Evolutionary conservation across 2,888 invertebrate genomes (phyloP).

Genomic region (Hyalella azteca): DNA sequence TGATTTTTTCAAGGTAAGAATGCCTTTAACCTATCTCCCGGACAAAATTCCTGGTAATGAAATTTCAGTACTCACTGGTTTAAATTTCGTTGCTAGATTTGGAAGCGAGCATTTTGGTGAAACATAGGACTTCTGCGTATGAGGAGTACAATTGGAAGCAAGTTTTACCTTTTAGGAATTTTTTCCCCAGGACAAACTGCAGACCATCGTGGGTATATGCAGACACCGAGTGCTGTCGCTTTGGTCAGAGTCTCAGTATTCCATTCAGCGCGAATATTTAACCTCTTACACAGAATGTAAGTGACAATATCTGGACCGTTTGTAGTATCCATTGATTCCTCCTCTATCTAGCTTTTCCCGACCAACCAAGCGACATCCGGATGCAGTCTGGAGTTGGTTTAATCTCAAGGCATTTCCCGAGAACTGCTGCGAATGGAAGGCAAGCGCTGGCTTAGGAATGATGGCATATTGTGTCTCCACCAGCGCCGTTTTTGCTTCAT

Average conservation of each 20-base stretch:
- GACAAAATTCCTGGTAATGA: no score
- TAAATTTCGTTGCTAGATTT: no score
- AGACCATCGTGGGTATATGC: no score
- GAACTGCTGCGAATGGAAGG: not conserved
- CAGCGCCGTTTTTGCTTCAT: not conserved
- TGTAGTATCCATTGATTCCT: constrained; percentile 21
- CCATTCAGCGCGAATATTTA: constrained; percentile 18
- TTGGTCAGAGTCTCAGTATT: not conserved
- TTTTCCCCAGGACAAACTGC: no score
- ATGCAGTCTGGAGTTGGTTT: not conserved
- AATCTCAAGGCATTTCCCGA: not conserved
- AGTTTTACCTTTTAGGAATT: no score
- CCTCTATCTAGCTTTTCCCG: constrained; percentile 1
- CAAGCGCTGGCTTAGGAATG: constrained; percentile 7
- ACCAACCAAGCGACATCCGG: not conserved
- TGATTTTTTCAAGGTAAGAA: no score
- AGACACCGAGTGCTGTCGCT: no score
- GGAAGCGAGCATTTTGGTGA: no score
- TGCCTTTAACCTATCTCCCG: no score
- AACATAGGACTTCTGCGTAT: no score
- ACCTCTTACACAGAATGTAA: constrained; percentile 4
- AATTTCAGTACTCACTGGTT: no score
- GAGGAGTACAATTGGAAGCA: no score
- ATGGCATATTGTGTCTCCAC: constrained; percentile 5
- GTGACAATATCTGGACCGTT: constrained; percentile 6